Percentiles rank a stretch among this genome's conserved stretches.
Evolutionary conservation across 2,113 vertebrate species (phyloP).

Genomic region (Urocynchramus pylzowi): DNA sequence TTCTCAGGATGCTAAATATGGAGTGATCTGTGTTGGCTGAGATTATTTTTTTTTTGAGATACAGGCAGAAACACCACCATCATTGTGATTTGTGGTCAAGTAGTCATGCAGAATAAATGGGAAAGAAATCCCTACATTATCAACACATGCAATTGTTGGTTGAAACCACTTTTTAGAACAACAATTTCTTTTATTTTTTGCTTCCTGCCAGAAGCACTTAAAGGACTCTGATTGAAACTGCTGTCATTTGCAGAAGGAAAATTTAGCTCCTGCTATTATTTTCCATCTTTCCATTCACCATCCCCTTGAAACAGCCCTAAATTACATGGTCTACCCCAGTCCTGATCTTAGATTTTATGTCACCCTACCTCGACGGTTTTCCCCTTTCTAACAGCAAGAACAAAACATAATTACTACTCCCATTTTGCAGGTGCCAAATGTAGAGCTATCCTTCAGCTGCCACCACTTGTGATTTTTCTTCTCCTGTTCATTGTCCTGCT

Average conservation of each 20-base stretch:
- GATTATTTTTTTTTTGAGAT: neutral
- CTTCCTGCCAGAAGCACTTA: conserved; percentile 48
- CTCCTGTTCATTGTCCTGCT: conserved; percentile 32
- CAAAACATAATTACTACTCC: conserved; percentile 52
- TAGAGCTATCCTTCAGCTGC: conserved; percentile 22
- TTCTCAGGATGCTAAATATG: neutral
- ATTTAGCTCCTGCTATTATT: conserved; percentile 62
- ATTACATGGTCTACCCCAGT: conserved; percentile 39
- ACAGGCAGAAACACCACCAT: neutral
- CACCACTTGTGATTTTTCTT: conserved; percentile 50
- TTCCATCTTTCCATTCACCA: conserved; percentile 51
- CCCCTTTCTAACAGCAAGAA: conserved; percentile 17
- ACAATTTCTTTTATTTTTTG: conserved; percentile 18
- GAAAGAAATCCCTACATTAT: conserved; percentile 45
- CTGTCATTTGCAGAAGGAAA: conserved; percentile 55
- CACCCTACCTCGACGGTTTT: neutral
- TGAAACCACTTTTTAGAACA: neutral
- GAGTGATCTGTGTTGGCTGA: neutral
- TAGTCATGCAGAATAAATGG: neutral
- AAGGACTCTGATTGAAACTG: conserved; percentile 36
- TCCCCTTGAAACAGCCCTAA: conserved; percentile 46
- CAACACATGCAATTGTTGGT: conserved; percentile 16
- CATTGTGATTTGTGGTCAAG: neutral
- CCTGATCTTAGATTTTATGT: conserved; percentile 53
- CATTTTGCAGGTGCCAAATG: conserved; percentile 35